Evolutionary conservation across 2,113 vertebrate genomes (phyloP).

Genomic region (Tyrannus savana): DNA sequence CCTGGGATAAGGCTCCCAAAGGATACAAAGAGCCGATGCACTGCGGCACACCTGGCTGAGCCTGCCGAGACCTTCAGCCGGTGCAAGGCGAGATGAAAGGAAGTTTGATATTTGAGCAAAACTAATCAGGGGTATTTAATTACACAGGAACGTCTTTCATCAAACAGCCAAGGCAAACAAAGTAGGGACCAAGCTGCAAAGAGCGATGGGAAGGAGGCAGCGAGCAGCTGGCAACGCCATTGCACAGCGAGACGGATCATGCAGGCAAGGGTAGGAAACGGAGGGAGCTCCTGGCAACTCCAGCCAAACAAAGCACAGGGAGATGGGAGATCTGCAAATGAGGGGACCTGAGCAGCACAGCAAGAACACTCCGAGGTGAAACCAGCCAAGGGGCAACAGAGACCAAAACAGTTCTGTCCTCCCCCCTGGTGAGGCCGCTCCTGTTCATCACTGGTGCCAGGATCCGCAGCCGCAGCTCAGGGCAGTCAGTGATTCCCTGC

Average conservation of each 20-base stretch:
- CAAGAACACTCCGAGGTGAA: not conserved
- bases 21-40: not conserved
- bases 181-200: constrained; percentile 56
- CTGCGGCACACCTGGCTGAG: not conserved
- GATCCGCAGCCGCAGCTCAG: not conserved
- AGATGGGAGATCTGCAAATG: not conserved
- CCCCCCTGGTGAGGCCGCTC: rapidly evolving
- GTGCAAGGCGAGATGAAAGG: constrained; percentile 65
- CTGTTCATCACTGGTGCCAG: not conserved
- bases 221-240: not conserved
- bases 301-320: not conserved
- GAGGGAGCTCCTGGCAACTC: not conserved
- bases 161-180: constrained; percentile 71
- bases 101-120: constrained; percentile 70
- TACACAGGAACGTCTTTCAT: constrained; percentile 68
- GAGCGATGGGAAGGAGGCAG: constrained; percentile 31
- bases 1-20: not conserved
- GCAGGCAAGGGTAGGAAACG: not conserved
- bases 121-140: constrained; percentile 72
- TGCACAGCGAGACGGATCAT: not conserved
- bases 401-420: not conserved
- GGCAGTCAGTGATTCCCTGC: not conserved
- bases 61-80: not conserved
- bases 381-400: not conserved
- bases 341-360: not conserved